Evolutionary conservation across 1,140 invertebrate species (phyloP), one percentile per base, ranked within the genome.

Genomic region (Notospermus geniculatus): DNA sequence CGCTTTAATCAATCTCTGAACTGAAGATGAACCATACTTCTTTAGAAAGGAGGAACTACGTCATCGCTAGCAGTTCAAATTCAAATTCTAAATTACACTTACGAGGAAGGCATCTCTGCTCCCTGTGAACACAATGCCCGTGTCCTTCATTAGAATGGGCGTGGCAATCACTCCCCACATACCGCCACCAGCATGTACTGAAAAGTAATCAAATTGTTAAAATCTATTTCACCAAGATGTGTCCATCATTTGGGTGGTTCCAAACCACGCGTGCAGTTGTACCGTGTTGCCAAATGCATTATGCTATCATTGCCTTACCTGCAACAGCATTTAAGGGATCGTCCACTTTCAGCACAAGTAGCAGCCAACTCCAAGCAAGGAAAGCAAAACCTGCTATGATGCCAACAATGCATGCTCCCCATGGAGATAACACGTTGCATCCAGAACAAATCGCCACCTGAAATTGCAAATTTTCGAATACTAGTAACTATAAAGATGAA

Each of bases 301-400:
- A 13, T 13, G 39, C 11, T 43, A 43, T 43, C 39, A 43, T 43
- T n/a, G 32, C 28, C 45, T 60, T 65, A 78, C 76, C 84, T 13
- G 85, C 83, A 39, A 84, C 80, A n/a, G 85, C 85, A 71, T 87
- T 85, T 15, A 87, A 66, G 2, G 86, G 86, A 69, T 87, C 86
- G 63, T 87, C 86, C 46, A 87, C 80, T 64, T 71, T 70, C 4
- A 84, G 25, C 41, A 69, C 71, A 23, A 73, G 59, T 54, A 84
- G 70, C 0, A 83, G 7, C 55, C 68, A 69, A 17, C 76, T 76
- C 30, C 79, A 68, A 2, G 69, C 50, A 39, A 83, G 69, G 68
- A 80, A 86, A 7, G 80, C 58, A 2, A 80, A 59, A 5, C 80
- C 83, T 25, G 79, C 80, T 22, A 82, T 64, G 5, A 73, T 32